These are phyloP conservation scores for Noctua janthe DNA, from an alignment of 2,888 invertebrate species.

Conservation along the genomic window DNA sequence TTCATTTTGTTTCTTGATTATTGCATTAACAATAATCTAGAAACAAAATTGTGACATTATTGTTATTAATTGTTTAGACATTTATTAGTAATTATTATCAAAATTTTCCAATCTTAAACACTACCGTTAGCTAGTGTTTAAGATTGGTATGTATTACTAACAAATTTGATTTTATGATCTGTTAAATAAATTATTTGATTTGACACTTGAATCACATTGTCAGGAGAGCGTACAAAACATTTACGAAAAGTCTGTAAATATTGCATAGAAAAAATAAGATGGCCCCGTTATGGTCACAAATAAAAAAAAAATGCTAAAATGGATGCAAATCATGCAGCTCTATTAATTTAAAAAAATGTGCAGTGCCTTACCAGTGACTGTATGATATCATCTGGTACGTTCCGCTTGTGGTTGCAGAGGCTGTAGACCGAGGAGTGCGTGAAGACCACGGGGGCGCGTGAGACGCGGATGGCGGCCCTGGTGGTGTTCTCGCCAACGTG, in stretches of 20 bases:
- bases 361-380: conserved; percentile 86
- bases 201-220: neutral
- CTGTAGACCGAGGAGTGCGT: conserved; percentile 94
- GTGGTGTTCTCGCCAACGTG: conserved; percentile 93
- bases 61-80: too few relatives aligned
- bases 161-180: too few relatives aligned
- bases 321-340: neutral
- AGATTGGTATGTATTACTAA: too few relatives aligned
- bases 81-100: too few relatives aligned
- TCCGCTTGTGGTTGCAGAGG: conserved; percentile 93
- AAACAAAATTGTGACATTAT: too few relatives aligned
- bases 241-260: neutral
- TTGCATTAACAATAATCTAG: too few relatives aligned
- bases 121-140: too few relatives aligned
- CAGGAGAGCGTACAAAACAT: neutral
- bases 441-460: conserved; percentile 94
- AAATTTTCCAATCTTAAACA: too few relatives aligned
- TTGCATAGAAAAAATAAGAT: neutral
- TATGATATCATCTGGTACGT: conserved; percentile 93
- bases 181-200: too few relatives aligned
- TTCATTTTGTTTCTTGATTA: too few relatives aligned
- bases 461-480: conserved; percentile 91
- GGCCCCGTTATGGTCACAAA: neutral
- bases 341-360: neutral
- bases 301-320: too few relatives aligned